These are phyloP conservation scores for Tapirus indicus DNA, from an alignment of 2,797 vertebrate species.

Conservation along the genomic window DNA sequence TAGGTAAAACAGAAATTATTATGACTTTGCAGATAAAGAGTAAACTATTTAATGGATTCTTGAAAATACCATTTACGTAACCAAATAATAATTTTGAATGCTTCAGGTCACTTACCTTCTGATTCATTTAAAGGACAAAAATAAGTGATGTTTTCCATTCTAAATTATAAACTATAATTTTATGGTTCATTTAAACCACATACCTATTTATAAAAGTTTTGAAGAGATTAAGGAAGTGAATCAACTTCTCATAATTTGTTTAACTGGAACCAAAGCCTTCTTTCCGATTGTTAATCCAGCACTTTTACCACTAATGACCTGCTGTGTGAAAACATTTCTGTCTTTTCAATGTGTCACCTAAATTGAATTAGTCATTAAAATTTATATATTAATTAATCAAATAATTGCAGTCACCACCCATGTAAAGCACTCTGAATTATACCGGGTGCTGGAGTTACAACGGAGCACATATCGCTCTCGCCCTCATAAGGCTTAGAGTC, in stretches of 20 bases:
- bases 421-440: background rate
- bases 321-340: background rate
- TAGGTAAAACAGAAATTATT: constrained; percentile 59
- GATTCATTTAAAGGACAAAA: constrained; percentile 60
- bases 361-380: background rate
- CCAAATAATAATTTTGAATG: constrained; percentile 58
- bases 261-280: background rate
- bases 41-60: constrained; percentile 54
- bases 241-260: constrained; percentile 33
- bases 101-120: constrained; percentile 63
- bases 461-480: background rate
- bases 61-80: constrained; percentile 46
- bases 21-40: constrained; percentile 58
- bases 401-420: background rate
- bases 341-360: background rate
- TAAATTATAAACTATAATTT: constrained; percentile 62
- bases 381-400: background rate
- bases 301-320: background rate
- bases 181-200: constrained; percentile 62
- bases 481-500: background rate
- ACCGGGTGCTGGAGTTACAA: background rate
- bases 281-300: background rate
- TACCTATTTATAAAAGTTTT: constrained; percentile 46
- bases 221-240: constrained; percentile 51
- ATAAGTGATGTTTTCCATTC: constrained; percentile 43